Evolutionary conservation across 2,888 invertebrate species (phyloP).

Genomic region (Eutolmus rufibarbis): DNA sequence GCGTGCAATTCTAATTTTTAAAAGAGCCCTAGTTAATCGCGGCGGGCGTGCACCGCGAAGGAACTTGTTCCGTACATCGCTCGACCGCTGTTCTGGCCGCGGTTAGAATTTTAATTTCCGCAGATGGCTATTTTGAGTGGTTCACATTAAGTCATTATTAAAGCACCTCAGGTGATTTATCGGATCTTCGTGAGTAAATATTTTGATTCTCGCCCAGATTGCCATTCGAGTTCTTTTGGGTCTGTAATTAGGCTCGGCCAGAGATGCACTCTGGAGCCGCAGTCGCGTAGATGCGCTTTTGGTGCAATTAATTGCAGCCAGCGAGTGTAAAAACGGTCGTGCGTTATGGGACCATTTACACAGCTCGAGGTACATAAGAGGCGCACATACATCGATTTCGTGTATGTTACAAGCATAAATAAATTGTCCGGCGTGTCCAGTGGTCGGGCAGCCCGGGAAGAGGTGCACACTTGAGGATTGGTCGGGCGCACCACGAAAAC

Average conservation of each 20-base stretch:
- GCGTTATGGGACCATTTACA: slow-evolving; percentile 19
- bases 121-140: neutral
- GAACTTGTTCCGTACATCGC: neutral
- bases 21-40: neutral
- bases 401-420: neutral
- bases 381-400: neutral
- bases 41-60: neutral
- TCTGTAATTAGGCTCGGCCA: neutral
- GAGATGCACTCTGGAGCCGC: neutral
- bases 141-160: neutral
- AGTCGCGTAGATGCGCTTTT: neutral
- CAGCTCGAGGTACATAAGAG: neutral
- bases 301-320: slow-evolving; percentile 26
- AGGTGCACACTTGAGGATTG: neutral
- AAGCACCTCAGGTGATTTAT: neutral
- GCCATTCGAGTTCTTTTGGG: neutral
- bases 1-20: neutral
- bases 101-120: neutral
- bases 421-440: slow-evolving; percentile 5
- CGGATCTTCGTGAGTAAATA: neutral
- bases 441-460: neutral
- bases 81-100: neutral
- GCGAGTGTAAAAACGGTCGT: neutral
- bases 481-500: slow-evolving; percentile 5
- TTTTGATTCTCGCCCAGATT: neutral